These are phyloP conservation scores for Melanotaenia parkinsoni DNA, from an alignment of 2,797 vertebrate genomes.

Conservation along the genomic window DNA sequence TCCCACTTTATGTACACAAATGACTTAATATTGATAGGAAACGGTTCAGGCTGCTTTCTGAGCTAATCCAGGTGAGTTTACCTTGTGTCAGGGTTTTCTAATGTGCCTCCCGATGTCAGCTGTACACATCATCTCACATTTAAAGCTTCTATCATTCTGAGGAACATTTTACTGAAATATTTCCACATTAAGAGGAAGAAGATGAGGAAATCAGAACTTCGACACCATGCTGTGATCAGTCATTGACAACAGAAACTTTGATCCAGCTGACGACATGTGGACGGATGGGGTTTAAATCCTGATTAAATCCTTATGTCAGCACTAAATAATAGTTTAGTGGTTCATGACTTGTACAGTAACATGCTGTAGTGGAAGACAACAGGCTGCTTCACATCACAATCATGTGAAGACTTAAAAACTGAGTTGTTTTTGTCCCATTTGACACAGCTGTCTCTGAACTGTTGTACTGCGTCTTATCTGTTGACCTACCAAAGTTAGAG, in stretches of 20 bases:
- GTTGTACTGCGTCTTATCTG: background rate
- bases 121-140: background rate
- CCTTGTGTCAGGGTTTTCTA: background rate
- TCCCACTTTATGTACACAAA: slow-evolving; percentile 24
- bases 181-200: background rate
- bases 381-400: slow-evolving; percentile 2
- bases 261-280: background rate
- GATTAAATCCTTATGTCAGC: background rate
- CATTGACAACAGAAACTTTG: background rate
- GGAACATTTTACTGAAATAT: background rate
- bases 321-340: background rate
- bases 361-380: slow-evolving; percentile 52
- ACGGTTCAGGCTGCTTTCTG: background rate
- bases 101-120: background rate
- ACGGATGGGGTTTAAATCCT: background rate
- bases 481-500: background rate
- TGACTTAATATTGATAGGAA: background rate
- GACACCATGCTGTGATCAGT: background rate
- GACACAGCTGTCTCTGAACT: background rate
- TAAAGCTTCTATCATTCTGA: background rate
- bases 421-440: background rate
- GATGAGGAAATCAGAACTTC: background rate
- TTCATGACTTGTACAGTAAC: slow-evolving; percentile 3
- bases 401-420: slow-evolving; percentile 12
- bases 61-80: no score